Evolutionary conservation across 1,140 invertebrate species (phyloP), one percentile per base, ranked within the genome.

Genomic region (Meloidogyne hapla): DNA sequence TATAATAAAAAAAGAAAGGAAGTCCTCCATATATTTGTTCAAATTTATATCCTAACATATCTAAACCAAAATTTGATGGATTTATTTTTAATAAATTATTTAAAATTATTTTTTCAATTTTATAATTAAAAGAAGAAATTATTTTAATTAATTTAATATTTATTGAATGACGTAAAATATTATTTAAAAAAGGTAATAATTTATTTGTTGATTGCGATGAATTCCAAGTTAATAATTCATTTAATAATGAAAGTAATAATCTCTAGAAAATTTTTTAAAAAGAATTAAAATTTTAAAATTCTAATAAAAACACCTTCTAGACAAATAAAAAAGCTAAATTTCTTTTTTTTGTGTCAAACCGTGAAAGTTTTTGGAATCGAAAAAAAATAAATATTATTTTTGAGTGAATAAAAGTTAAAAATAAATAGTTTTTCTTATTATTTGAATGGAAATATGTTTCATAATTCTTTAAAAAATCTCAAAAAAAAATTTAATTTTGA

Each of bases 1-100:
- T n/a, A 56, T n/a, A 56, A 56, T n/a, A n/a, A 56, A 56, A 56
- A 56, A 56, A 56, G 48, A 56, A 56, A 56, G 48, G 48, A n/a
- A 8, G 5, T 6, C 48, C 48, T 6, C 48, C 48, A 56, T n/a
- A 56, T n/a, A 56, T 56, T 56, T 15, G 12, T 56, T 56, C n/a
- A 56, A 56, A 56, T n/a, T 56, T 56, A 56, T 56, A 56, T 6
- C 48, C 48, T 8, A 56, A n/a, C 48, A 56, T 56, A n/a, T 56
- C 48, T n/a, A 56, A 56, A 56, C 48, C 48, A 56, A 56, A 56
- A 56, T 56, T 56, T 56, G n/a, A 5, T n/a, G 48, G 48, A 56
- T 6, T n/a, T n/a, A n/a, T 56, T 56, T 56, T 56, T 56, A 56
- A 56, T n/a, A n/a, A 18, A 56, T 56, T 56, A 8, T 56, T 56